Conservation (phyloP, 1,140 invertebrate species). For the Anastrepha obliqua region DNA sequence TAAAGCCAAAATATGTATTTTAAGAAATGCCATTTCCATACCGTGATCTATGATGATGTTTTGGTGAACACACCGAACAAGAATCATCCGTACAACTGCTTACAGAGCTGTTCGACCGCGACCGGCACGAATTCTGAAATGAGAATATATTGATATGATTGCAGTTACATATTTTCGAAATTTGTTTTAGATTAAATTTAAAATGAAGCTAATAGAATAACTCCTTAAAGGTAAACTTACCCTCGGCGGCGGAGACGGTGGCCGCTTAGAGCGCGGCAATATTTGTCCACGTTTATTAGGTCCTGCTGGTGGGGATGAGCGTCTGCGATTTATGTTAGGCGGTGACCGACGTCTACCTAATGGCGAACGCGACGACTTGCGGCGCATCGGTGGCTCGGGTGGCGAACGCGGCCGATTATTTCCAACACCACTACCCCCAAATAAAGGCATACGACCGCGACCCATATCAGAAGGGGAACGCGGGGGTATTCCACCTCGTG, state of each 20-base stretch:
- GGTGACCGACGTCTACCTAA: slow-evolving; percentile 63
- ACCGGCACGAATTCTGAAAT: slow-evolving; percentile 71
- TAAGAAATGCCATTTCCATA: slow-evolving; percentile 57
- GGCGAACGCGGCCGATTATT: slow-evolving; percentile 69
- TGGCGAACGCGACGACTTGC: slow-evolving; percentile 70
- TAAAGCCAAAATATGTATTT: neutral
- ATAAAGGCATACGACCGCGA: slow-evolving; percentile 59
- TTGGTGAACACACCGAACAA: slow-evolving; percentile 82
- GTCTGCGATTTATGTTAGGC: slow-evolving; percentile 57
- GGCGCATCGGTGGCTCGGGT: slow-evolving; percentile 67
- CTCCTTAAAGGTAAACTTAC: slow-evolving; percentile 59
- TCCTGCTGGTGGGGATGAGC: slow-evolving; percentile 63
- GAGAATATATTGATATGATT: neutral
- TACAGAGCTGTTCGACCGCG: slow-evolving; percentile 81
- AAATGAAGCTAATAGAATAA: neutral
- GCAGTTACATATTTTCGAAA: too few species aligned
- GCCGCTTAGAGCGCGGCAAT: slow-evolving; percentile 72
- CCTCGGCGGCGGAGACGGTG: slow-evolving; percentile 74
- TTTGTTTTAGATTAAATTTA: too few species aligned
- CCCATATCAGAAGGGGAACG: slow-evolving; percentile 67
- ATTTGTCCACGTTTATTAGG: slow-evolving; percentile 64
- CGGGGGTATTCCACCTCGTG: slow-evolving; percentile 62
- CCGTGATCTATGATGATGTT: slow-evolving; percentile 72
- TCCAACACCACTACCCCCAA: slow-evolving; percentile 57
- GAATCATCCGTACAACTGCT: slow-evolving; percentile 88